Evolutionary conservation across 1,140 invertebrate genomes (phyloP).

Genomic region (Drosophila tani): DNA sequence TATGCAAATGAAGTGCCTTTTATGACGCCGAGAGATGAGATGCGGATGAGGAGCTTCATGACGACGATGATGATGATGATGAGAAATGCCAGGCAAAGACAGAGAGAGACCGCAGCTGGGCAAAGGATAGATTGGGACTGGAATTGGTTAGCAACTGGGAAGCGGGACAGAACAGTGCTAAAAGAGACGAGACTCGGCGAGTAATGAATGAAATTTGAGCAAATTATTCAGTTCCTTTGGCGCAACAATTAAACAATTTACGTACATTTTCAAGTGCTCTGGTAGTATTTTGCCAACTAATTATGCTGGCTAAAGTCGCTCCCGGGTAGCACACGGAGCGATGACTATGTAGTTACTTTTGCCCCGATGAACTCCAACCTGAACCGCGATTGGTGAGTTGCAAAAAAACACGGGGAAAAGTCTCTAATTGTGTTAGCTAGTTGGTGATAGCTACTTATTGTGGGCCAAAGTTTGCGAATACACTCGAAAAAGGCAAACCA

Average conservation of each 20-base stretch:
- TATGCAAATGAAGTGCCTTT: constrained; percentile 81
- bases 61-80: constrained; percentile 7
- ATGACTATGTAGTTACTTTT: constrained; percentile 23
- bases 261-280: constrained; percentile 60
- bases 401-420: constrained; percentile 1
- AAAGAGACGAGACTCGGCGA: constrained; percentile 23
- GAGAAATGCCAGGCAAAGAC: constrained; percentile 19
- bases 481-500: not conserved
- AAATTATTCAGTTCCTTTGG: constrained; percentile 76
- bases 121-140: constrained; percentile 3
- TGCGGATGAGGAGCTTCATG: constrained; percentile 35
- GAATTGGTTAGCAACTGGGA: constrained; percentile 15
- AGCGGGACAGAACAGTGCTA: constrained; percentile 16
- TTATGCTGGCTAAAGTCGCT: constrained; percentile 42
- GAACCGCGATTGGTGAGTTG: constrained; percentile 15
- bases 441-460: constrained; percentile 7
- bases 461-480: constrained; percentile 2
- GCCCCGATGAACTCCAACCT: constrained; percentile 7
- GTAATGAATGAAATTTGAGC: constrained; percentile 76
- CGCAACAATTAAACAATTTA: constrained; percentile 80
- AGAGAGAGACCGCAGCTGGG: constrained; percentile 28
- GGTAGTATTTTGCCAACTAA: constrained; percentile 72
- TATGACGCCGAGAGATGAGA: constrained; percentile 59
- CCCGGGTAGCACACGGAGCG: constrained; percentile 1
- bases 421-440: constrained; percentile 16